phyloP scores from a whole-genome alignment of 1,140 invertebrate genomes.

The Sycobia sp. region DNA sequence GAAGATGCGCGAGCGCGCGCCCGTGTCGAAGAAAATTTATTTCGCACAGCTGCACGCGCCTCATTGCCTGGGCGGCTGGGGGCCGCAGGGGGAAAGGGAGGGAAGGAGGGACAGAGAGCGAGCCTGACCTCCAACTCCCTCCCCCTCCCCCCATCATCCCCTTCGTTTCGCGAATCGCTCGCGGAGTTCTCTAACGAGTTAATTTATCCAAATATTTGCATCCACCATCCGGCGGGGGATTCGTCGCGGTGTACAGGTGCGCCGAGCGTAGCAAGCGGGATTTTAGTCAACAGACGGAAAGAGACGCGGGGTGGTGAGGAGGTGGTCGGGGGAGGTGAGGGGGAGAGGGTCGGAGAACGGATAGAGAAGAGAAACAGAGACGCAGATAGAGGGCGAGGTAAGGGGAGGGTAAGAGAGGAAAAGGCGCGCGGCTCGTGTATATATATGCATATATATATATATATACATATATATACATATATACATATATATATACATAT shows the following conservation, averaged over 20 bases:
- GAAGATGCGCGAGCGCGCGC: too few relatives aligned
- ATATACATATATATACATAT: too few relatives aligned
- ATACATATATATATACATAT: too few relatives aligned
- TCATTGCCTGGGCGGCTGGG: too few relatives aligned
- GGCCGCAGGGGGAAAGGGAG: too few relatives aligned
- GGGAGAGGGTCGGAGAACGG: too few relatives aligned
- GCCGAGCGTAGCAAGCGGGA: slow-evolving; percentile 31
- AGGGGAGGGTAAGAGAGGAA: neutral
- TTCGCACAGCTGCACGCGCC: too few relatives aligned
- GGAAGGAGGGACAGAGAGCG: slow-evolving; percentile 32
- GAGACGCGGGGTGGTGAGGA: slow-evolving; percentile 4
- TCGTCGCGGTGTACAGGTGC: slow-evolving; percentile 22
- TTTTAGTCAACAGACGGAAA: slow-evolving; percentile 6
- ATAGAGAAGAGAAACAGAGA: too few relatives aligned
- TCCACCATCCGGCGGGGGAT: slow-evolving; percentile 33
- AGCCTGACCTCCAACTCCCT: too few relatives aligned
- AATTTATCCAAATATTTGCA: slow-evolving; percentile 57
- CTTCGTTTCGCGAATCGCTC: slow-evolving; percentile 14
- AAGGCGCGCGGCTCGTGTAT: neutral
- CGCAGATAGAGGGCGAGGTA: neutral
- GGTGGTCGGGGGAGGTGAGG: slow-evolving; percentile 7
- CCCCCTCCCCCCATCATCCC: too few relatives aligned
- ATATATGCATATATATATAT: too few relatives aligned
- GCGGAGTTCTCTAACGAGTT: slow-evolving; percentile 43
- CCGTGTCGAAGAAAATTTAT: too few relatives aligned